Conservation (phyloP, 2,888 invertebrate genomes). For the Dione vanillae region DNA sequence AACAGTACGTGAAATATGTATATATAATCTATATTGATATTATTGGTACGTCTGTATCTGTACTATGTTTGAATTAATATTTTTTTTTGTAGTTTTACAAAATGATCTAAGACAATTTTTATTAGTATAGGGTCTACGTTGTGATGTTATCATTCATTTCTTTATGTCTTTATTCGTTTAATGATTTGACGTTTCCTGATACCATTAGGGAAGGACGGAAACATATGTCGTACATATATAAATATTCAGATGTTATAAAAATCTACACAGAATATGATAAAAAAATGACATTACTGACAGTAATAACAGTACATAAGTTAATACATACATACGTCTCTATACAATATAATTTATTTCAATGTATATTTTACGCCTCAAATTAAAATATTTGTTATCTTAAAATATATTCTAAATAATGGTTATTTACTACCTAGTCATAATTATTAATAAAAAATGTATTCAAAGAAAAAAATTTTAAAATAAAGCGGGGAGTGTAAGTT, state of each 20-base stretch:
- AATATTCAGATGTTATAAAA: slow-evolving; percentile 35
- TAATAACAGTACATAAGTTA: too few species aligned
- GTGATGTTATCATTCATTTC: slow-evolving; percentile 31
- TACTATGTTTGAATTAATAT: not conserved
- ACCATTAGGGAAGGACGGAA: slow-evolving; percentile 38
- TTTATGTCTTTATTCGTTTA: slow-evolving; percentile 24
- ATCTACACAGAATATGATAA: slow-evolving; percentile 14
- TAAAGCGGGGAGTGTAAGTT: slow-evolving; percentile 21
- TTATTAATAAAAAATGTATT: too few species aligned
- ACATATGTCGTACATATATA: slow-evolving; percentile 29
- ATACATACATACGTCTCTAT: not conserved
- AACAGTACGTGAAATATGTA: too few species aligned
- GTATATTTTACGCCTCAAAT: too few species aligned
- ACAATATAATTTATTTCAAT: too few species aligned
- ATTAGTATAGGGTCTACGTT: slow-evolving; percentile 29
- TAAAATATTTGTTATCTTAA: too few species aligned
- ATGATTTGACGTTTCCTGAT: slow-evolving; percentile 31
- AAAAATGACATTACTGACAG: too few species aligned
- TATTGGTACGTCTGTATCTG: not conserved
- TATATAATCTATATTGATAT: too few species aligned
- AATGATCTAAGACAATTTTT: slow-evolving; percentile 12
- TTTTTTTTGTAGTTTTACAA: not conserved
- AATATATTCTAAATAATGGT: too few species aligned
- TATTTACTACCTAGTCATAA: too few species aligned
- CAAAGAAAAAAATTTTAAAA: too few species aligned